Evolutionary conservation across 2,113 vertebrate species (phyloP), one percentile per base, ranked within the genome.

Genomic region (Phoxinus phoxinus): DNA sequence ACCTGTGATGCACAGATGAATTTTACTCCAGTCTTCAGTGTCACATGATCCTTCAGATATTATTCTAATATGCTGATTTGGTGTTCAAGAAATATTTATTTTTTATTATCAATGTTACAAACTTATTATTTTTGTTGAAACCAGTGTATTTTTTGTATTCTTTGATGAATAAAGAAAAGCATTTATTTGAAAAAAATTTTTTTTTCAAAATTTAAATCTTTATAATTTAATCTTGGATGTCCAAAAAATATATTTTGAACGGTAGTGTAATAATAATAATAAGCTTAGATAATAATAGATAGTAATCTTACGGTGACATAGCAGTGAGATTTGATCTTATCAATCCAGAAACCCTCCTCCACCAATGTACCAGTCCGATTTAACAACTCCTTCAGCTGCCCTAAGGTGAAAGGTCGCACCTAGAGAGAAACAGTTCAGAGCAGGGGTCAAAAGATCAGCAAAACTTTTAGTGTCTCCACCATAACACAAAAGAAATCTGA

Each of bases 321-420:
- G 93, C 97, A 97, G 86, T 98, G 97, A 35, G 97, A 97, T 88
- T 97, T 97, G 90, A 98, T 98, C 90, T 97, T 97, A 92, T 97
- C 97, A 7, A 97, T 97, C 97, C 97, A 98, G 91, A 98, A 98
- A 65, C 94, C 95, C 1, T 97, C 97, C 74, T 98, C 97, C 74
- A 96, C 90, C 88, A 98, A 30, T 0, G 90, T 93, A 61, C 97
- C 97, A 0, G 96, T 97, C 30, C 95, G 95, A 73, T 94, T 96
- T 85, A 98, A 92, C 77, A 98, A 92, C 90, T 97, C 96, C 88
- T 97, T 98, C 25, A 98, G 92, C 71, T 98, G 97, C 59, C 95
- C 95, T 88, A 98, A 91, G 13, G 97, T 98, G 92, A 98, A 98
- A 15, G 97, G 97, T 32, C 97, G 94, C 12, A 97, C 97, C 96